These are phyloP conservation scores for Cheilosia soror DNA, from an alignment of 2,888 invertebrate species.

Conservation along the genomic window DNA sequence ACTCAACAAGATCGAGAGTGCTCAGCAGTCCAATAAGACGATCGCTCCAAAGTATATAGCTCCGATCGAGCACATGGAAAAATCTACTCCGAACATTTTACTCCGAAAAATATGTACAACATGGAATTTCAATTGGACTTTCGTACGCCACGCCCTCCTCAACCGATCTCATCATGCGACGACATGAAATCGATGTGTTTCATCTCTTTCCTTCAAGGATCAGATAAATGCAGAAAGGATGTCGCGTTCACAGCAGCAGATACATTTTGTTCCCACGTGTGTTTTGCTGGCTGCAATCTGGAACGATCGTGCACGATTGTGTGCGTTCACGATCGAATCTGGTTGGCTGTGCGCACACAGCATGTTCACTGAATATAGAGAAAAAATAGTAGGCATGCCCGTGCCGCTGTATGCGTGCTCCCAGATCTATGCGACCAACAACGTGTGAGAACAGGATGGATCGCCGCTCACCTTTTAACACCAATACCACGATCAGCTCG, in stretches of 20 bases:
- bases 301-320: slow-evolving; percentile 44
- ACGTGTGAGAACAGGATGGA: slow-evolving; percentile 62
- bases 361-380: slow-evolving; percentile 39
- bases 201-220: slow-evolving; percentile 44
- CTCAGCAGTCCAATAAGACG: slow-evolving; percentile 56
- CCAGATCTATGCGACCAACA: slow-evolving; percentile 21
- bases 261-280: neutral
- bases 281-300: neutral
- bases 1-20: slow-evolving; percentile 20
- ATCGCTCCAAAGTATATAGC: slow-evolving; percentile 49
- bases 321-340: slow-evolving; percentile 49
- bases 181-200: slow-evolving; percentile 1
- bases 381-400: slow-evolving; percentile 17
- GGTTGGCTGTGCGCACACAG: slow-evolving; percentile 45
- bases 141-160: slow-evolving; percentile 38
- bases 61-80: slow-evolving; percentile 27
- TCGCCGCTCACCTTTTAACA: slow-evolving; percentile 64
- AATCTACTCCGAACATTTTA: slow-evolving; percentile 71
- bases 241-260: neutral
- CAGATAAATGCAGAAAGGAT: slow-evolving; percentile 12
- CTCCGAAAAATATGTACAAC: slow-evolving; percentile 56
- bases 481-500: slow-evolving; percentile 59
- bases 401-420: slow-evolving; percentile 4
- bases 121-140: slow-evolving; percentile 58
- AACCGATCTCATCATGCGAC: slow-evolving; percentile 15